phyloP scores from a whole-genome alignment of 2,888 invertebrate genomes.

The Scotopteryx bipunctaria region DNA sequence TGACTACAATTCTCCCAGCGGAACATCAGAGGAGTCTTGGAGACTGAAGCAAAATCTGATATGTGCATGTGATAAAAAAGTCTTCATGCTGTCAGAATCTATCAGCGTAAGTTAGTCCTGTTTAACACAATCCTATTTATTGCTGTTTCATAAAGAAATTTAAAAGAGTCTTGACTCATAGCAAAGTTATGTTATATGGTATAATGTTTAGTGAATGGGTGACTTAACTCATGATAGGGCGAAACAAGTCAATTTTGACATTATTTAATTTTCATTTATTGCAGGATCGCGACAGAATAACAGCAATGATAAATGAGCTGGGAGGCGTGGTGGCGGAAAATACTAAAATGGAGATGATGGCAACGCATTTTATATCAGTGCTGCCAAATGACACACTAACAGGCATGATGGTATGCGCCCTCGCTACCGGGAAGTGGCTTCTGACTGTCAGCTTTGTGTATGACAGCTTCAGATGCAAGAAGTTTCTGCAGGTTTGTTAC shows the following conservation, averaged over 20 bases:
- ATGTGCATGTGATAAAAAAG: conserved; percentile 77
- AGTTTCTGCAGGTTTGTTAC: conserved; percentile 63
- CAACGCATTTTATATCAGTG: conserved; percentile 72
- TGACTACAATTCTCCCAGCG: conserved; percentile 74
- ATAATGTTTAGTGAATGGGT: no score
- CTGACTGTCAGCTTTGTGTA: conserved; percentile 70
- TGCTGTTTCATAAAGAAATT: not conserved
- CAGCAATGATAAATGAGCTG: conserved; percentile 71
- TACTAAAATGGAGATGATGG: conserved; percentile 79
- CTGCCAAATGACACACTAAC: conserved; percentile 72
- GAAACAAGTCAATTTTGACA: no score
- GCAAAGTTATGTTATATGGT: no score
- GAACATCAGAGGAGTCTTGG: conserved; percentile 79
- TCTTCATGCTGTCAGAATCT: conserved; percentile 76
- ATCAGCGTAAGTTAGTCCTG: conserved; percentile 68
- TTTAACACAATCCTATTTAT: not conserved
- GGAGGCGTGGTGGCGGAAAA: conserved; percentile 78
- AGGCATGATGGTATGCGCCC: conserved; percentile 78
- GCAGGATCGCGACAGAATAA: conserved; percentile 71
- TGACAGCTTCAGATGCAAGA: conserved; percentile 75
- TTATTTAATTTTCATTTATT: no score
- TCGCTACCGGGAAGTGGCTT: conserved; percentile 76
- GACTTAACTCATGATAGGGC: no score
- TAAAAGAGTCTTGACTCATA: no score
- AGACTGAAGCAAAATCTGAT: conserved; percentile 75